Conservation (phyloP, 2,797 vertebrate species). For the Lepilemur septentrionalis region DNA sequence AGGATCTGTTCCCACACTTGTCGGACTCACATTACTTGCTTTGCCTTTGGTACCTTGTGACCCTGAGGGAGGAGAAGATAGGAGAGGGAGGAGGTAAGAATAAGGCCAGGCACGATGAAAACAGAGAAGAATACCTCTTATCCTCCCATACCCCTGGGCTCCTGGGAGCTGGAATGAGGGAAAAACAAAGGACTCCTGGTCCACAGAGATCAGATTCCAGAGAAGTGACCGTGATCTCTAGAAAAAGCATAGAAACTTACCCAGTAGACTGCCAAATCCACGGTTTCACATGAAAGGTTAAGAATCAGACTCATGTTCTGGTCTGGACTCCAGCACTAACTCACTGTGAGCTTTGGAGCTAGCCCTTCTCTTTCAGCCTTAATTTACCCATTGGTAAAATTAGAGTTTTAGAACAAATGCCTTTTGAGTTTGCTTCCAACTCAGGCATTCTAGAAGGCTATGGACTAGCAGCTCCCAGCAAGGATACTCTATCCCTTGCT, state of each 20-base stretch:
- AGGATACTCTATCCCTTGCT: background rate
- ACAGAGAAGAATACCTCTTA: fast-evolving
- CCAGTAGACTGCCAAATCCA: background rate
- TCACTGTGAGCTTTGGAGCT: background rate
- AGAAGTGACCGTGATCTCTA: background rate
- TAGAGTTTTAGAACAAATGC: background rate
- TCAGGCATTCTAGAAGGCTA: background rate
- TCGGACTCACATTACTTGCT: background rate
- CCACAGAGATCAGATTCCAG: background rate
- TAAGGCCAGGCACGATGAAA: background rate
- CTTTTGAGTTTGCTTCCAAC: background rate
- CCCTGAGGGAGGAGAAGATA: background rate
- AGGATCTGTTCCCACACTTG: background rate
- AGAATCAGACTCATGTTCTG: background rate
- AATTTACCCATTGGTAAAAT: background rate
- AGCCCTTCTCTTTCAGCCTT: background rate
- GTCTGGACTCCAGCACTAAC: background rate
- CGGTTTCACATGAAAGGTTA: background rate
- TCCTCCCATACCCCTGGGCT: background rate
- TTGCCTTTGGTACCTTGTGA: background rate
- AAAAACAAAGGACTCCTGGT: background rate
- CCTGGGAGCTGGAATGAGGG: background rate
- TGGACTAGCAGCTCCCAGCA: background rate
- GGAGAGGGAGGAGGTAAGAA: no score
- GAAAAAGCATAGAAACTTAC: background rate